Evolutionary conservation across 2,113 vertebrate genomes (phyloP), one percentile per base, ranked within the genome.

Genomic region (Notarius lentiginosus): DNA sequence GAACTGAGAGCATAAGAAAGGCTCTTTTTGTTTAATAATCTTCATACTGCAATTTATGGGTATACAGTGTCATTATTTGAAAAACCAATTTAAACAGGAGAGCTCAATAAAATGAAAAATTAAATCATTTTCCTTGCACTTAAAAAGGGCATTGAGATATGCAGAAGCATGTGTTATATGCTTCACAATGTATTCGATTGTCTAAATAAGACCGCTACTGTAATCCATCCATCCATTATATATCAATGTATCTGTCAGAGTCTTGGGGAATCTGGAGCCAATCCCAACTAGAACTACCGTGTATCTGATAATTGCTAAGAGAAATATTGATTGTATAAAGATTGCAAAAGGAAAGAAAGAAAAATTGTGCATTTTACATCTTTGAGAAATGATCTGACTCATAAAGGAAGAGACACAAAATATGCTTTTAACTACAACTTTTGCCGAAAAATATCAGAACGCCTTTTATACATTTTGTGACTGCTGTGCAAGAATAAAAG

Each of bases 31-130:
- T 89, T 92, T 93, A 90, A 90, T 55, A 89, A 65, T 30, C 18
- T 85, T 84, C 87, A 55, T 84, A 82, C 12, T 56, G 83, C 85
- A 90, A 86, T 63, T 88, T 90, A 89, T 87, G 82, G 85, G 87
- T 87, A 77, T 89, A 87, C 27, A 7, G 87, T 82, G 76, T 90
- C 79, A 86, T 79, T 82, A 76, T 88, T 91, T 92, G 89, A 84
- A 56, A 12, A 87, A 75, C 61, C 87, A 88, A 87, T 91, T 92
- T 90, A 80, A 88, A 80, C 72, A 83, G 49, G 60, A 56, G 41
- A 75, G 72, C 68, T 90, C 63, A 83, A 55, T 84, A 91, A 86
- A 84, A 90, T 66, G 84, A 55, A 15, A 20, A 87, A 68, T 34
- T 11, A 1, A 1, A 68, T 88, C 11, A 55, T 60, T 82, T 72